Percentiles rank a stretch among this genome's conserved stretches.
Conservation (phyloP, 2,797 vertebrate species). For the Phataginus tricuspis region DNA sequence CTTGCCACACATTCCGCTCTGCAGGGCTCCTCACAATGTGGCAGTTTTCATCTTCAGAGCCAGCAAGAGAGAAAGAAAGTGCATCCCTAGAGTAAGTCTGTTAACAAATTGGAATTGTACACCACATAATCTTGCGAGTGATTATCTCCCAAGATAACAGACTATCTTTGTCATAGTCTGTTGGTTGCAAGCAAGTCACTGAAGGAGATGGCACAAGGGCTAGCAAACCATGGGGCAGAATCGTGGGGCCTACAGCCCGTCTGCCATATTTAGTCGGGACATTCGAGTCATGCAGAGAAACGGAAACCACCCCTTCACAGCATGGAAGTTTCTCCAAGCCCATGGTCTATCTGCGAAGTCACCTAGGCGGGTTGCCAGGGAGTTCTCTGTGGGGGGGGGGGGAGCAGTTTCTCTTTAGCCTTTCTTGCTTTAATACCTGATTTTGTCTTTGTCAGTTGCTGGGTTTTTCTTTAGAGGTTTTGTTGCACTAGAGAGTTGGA, state of each 20-base stretch:
- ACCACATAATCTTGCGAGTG: not conserved
- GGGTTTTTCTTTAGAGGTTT: slow-evolving; percentile 37
- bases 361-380: not conserved
- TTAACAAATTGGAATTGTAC: not conserved
- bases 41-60: not conserved
- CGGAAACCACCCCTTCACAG: not conserved
- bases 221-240: not conserved
- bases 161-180: not conserved
- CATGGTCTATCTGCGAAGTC: not conserved
- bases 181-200: not conserved
- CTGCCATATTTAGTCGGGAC: not conserved
- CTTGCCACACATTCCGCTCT: not conserved
- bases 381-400: not conserved
- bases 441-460: not conserved
- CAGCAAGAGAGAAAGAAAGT: not conserved
- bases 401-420: not conserved
- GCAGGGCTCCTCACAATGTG: not conserved
- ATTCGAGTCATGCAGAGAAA: not conserved
- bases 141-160: not conserved
- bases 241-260: not conserved
- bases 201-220: not conserved
- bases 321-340: not conserved
- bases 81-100: not conserved
- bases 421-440: slow-evolving; percentile 18
- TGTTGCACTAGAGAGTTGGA: not conserved